A percentile compares a stretch with the other conserved stretches of the same genome.
Conservation (phyloP, 2,888 invertebrate genomes). For the Choreutis nemorana region DNA sequence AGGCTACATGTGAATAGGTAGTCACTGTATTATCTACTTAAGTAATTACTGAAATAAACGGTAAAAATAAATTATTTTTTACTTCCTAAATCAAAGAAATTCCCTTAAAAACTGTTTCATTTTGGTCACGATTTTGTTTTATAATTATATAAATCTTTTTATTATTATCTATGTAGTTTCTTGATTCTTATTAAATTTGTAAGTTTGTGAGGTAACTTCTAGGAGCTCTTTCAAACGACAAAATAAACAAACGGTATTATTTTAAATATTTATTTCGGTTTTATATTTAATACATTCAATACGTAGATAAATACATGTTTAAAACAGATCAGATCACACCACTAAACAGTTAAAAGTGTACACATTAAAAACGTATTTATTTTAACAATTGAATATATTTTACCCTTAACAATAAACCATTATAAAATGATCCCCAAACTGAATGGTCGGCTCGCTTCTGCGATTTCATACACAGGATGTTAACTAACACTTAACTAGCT, state of each 20-base stretch:
- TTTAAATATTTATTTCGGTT: slow-evolving; percentile 59
- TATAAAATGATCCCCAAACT: slow-evolving; percentile 55
- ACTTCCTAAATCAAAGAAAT: no score
- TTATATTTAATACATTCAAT: slow-evolving; percentile 62
- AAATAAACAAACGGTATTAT: slow-evolving; percentile 47
- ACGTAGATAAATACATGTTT: slow-evolving; percentile 52
- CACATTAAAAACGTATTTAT: slow-evolving; percentile 49
- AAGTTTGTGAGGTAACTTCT: no score
- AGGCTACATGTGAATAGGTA: no score
- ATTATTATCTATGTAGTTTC: no score
- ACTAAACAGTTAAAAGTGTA: slow-evolving; percentile 57
- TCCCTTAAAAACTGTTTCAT: no score
- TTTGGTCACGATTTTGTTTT: no score
- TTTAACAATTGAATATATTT: slow-evolving; percentile 60
- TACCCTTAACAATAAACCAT: slow-evolving; percentile 54
- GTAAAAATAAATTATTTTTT: no score
- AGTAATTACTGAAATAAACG: no score
- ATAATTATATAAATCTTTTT: no score
- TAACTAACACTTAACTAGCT: slow-evolving; percentile 25
- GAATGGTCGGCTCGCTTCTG: slow-evolving; percentile 31
- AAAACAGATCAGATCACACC: slow-evolving; percentile 62
- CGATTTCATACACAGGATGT: slow-evolving; percentile 40
- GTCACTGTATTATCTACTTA: no score
- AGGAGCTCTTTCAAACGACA: no score
- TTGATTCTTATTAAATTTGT: no score